phyloP scores from a whole-genome alignment of 2,797 vertebrate genomes.

The Mormyrus proboscirostris region DNA sequence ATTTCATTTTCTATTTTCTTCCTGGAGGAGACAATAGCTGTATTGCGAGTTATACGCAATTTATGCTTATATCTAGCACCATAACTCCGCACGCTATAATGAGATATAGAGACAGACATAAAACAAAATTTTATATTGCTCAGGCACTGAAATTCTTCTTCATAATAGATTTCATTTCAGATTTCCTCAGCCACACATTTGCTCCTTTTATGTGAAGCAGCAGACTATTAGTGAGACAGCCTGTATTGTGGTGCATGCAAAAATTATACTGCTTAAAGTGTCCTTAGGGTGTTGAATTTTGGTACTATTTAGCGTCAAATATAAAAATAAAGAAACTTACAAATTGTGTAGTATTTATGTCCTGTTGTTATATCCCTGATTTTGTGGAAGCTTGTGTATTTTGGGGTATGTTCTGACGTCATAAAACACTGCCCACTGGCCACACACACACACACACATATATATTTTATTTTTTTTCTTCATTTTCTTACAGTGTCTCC shows the following conservation, averaged over 20 bases:
- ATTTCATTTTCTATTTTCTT: not conserved
- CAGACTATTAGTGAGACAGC: not conserved
- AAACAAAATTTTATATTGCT: not conserved
- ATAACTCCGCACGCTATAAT: not conserved
- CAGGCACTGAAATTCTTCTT: not conserved
- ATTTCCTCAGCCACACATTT: not conserved
- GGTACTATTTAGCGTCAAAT: not conserved
- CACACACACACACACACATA: not conserved
- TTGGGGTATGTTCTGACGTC: not conserved
- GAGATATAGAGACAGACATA: not conserved
- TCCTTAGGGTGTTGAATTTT: not conserved
- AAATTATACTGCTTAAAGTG: not conserved
- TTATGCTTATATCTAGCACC: not conserved
- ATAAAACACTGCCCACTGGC: not conserved
- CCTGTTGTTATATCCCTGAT: not conserved
- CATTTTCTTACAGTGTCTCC: not conserved
- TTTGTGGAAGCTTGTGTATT: not conserved
- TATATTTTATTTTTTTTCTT: not conserved
- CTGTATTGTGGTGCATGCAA: not conserved
- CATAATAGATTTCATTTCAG: not conserved
- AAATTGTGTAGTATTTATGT: not conserved
- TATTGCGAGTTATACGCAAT: not conserved
- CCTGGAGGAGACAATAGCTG: not conserved
- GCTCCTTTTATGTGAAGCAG: not conserved
- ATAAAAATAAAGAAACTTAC: not conserved